A percentile compares a stretch with the other conserved stretches of the same genome.
Evolutionary conservation across 1,140 invertebrate genomes (phyloP).

Genomic region (Dryas iulia): DNA sequence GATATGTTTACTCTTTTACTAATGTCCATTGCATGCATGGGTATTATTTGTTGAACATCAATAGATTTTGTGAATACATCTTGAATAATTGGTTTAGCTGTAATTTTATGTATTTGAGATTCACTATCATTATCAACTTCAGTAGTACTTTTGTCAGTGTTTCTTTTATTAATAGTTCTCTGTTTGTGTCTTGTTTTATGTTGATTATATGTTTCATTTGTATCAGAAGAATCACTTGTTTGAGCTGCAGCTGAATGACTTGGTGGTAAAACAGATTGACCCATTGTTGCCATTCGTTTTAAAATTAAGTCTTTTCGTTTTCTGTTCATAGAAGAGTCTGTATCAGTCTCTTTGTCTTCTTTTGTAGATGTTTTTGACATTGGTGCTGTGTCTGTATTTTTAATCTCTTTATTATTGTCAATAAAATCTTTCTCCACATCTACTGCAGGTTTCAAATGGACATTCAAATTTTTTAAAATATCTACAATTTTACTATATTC

Average conservation of each 20-base stretch:
- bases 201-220: conserved; percentile 37
- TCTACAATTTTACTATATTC: conserved; percentile 53
- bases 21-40: conserved; percentile 25
- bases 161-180: conserved; percentile 42
- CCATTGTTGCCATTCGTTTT: conserved; percentile 69
- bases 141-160: conserved; percentile 34
- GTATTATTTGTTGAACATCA: conserved; percentile 41
- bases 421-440: conserved; percentile 13
- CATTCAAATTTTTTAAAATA: conserved; percentile 44
- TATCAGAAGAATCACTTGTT: conserved; percentile 61
- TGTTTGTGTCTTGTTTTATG: conserved; percentile 50
- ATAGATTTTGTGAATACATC: conserved; percentile 26
- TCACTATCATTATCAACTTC: conserved; percentile 34
- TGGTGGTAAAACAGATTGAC: conserved; percentile 63
- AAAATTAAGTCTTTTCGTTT: conserved; percentile 65
- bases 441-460: conserved; percentile 30
- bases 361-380: conserved; percentile 13
- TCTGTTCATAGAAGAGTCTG: conserved; percentile 55
- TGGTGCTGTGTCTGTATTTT: conserved; percentile 14
- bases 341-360: conserved; percentile 55
- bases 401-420: conserved; percentile 28
- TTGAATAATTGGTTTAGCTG: conserved; percentile 17
- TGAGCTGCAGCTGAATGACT: conserved; percentile 26
- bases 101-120: conserved; percentile 28
- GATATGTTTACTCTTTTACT: conserved; percentile 2